Percentiles rank a stretch among this genome's conserved stretches.
Conservation (phyloP, 2,888 invertebrate genomes). For the Mactromeris polynyma region DNA sequence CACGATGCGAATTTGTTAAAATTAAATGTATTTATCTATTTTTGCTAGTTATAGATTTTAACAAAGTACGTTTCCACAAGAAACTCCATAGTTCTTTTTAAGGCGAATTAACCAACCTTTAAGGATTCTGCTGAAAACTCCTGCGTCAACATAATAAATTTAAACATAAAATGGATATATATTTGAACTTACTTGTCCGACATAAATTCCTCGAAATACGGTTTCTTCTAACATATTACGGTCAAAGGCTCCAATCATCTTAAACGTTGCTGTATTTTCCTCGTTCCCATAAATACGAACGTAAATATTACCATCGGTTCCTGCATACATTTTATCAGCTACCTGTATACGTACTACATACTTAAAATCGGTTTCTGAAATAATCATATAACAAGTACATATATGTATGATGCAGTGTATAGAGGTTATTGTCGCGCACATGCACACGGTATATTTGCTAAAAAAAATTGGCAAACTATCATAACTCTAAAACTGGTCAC, state of each 20-base stretch:
- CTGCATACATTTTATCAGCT: not conserved
- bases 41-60: not conserved
- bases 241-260: not conserved
- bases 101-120: no score
- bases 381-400: no score
- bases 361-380: not conserved
- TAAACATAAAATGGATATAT: no score
- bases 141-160: no score
- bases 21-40: not conserved
- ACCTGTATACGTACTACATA: not conserved
- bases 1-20: not conserved
- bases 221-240: not conserved
- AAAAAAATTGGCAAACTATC: no score
- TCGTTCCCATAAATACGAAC: not conserved
- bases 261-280: not conserved
- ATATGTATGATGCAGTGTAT: no score
- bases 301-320: not conserved
- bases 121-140: no score
- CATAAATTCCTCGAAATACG: not conserved
- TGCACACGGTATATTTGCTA: no score
- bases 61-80: no score
- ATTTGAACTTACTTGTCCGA: not conserved
- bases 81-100: no score
- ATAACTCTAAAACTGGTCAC: no score
- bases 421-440: no score